Conservation (phyloP, 1,140 invertebrate species). For the Parapsyche elsis region DNA sequence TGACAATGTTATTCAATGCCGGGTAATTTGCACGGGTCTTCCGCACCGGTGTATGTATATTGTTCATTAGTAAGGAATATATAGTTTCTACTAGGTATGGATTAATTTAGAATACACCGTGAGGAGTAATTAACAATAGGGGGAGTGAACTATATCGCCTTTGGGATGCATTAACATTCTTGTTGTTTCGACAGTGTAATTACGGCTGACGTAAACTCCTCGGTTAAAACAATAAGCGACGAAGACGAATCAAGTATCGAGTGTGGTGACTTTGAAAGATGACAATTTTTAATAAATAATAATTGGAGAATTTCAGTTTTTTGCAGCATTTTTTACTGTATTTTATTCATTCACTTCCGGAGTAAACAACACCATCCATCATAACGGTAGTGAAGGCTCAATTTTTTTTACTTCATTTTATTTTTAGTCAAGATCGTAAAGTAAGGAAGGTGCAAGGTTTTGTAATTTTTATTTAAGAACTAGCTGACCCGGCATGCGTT, state of each 20-base stretch:
- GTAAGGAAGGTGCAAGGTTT: too few species aligned
- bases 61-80: slow-evolving; percentile 15
- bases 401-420: neutral
- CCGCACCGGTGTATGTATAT: neutral
- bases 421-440: neutral
- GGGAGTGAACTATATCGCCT: neutral
- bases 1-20: too few species aligned
- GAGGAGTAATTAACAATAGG: slow-evolving; percentile 13
- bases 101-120: slow-evolving; percentile 28
- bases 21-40: too few species aligned
- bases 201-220: neutral
- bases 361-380: slow-evolving; percentile 29
- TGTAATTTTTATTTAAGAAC: too few species aligned
- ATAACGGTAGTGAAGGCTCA: slow-evolving; percentile 9
- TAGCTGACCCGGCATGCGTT: too few species aligned
- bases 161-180: neutral
- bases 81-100: slow-evolving; percentile 13
- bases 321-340: too few species aligned
- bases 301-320: too few species aligned
- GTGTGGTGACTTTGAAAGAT: too few species aligned
- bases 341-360: neutral
- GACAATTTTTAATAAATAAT: too few species aligned
- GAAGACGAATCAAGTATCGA: too few species aligned
- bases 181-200: neutral
- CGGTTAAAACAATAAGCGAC: too few species aligned